Conservation (phyloP, 2,113 vertebrate genomes). For the Prolemur simus region DNA sequence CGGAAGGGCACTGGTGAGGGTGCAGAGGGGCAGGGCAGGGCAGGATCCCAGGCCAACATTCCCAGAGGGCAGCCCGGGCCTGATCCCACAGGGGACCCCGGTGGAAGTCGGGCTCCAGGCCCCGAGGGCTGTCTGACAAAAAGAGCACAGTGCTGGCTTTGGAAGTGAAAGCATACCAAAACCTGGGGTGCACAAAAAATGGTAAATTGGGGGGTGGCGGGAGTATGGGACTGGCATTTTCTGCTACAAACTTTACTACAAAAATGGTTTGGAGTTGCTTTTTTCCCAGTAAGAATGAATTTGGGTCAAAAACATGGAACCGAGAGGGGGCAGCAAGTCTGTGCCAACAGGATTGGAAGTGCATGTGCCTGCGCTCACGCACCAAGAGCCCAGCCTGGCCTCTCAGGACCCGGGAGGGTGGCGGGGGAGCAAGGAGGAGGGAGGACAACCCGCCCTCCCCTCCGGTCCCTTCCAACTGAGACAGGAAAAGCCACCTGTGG, state of each 20-base stretch:
- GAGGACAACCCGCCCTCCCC: not conserved
- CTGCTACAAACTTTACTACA: not conserved
- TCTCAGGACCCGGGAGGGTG: not conserved
- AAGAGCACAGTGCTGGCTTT: not conserved
- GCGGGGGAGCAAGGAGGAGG: not conserved
- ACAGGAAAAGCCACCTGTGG: constrained; percentile 2
- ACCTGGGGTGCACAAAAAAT: not conserved
- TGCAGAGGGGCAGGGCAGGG: not conserved
- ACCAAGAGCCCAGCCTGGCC: not conserved
- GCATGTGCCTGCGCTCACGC: no score
- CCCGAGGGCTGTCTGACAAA: not conserved
- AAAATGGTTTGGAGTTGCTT: not conserved
- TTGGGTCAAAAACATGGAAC: not conserved
- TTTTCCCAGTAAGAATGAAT: not conserved
- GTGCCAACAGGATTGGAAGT: not conserved
- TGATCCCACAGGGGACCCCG: not conserved
- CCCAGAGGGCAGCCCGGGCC: not conserved
- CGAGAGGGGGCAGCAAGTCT: not conserved
- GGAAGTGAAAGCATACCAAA: not conserved
- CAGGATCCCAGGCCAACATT: not conserved
- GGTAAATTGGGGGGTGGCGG: not conserved
- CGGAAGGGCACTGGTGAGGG: not conserved
- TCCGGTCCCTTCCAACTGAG: not conserved
- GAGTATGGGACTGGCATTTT: not conserved
- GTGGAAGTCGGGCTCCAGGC: not conserved